These are phyloP conservation scores for Matsumurasca onukii DNA, from an alignment of 1,140 invertebrate species.

Conservation along the genomic window DNA sequence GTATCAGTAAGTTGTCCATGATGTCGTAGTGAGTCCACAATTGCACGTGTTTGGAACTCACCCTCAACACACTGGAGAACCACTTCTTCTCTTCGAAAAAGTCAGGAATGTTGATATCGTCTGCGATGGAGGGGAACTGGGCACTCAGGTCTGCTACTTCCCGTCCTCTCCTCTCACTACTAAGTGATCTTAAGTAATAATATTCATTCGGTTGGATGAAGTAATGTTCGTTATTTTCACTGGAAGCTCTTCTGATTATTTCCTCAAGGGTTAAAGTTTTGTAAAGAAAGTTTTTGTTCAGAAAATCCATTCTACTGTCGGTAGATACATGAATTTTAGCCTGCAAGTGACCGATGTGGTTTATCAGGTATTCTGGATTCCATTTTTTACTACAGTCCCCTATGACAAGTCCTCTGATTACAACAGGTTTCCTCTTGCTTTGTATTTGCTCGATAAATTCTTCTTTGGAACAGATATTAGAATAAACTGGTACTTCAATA, in stretches of 20 bases:
- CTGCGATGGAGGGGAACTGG: slow-evolving; percentile 53
- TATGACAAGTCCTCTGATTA: slow-evolving; percentile 54
- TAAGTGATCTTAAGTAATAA: slow-evolving; percentile 59
- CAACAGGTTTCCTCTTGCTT: slow-evolving; percentile 13
- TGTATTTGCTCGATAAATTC: slow-evolving; percentile 18
- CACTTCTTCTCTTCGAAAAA: slow-evolving; percentile 51
- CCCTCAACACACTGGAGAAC: slow-evolving; percentile 61
- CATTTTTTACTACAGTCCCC: slow-evolving; percentile 54
- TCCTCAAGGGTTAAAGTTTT: slow-evolving; percentile 54
- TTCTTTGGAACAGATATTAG: slow-evolving; percentile 18
- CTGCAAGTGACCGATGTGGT: slow-evolving; percentile 46
- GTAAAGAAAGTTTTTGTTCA: slow-evolving; percentile 60
- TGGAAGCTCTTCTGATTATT: slow-evolving; percentile 49
- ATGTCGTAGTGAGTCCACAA: slow-evolving; percentile 67
- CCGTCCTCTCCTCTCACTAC: slow-evolving; percentile 54
- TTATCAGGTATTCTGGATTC: slow-evolving; percentile 53
- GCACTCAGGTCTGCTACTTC: slow-evolving; percentile 54
- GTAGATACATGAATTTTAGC: slow-evolving; percentile 57
- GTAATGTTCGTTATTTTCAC: slow-evolving; percentile 42
- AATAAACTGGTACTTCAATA: slow-evolving; percentile 14
- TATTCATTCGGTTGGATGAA: slow-evolving; percentile 49
- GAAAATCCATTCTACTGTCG: slow-evolving; percentile 54
- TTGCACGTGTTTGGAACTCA: slow-evolving; percentile 53
- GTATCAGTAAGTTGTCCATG: slow-evolving; percentile 62
- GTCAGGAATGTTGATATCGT: slow-evolving; percentile 53